Evolutionary conservation across 2,888 invertebrate species (phyloP).

Genomic region (Ophion ellenae): DNA sequence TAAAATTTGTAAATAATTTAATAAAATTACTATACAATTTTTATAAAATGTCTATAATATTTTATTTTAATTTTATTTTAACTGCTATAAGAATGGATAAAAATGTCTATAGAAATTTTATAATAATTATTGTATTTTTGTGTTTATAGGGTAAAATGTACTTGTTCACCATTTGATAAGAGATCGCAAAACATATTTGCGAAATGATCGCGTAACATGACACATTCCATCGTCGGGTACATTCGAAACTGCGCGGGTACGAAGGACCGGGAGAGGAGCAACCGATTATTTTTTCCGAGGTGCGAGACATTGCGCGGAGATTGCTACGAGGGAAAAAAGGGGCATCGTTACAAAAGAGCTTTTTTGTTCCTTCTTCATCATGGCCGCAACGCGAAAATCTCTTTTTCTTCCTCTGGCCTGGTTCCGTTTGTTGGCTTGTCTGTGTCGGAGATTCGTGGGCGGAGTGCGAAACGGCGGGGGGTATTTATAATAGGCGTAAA

Average conservation of each 20-base stretch:
- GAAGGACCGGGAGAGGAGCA: background rate
- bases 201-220: conserved; percentile 1
- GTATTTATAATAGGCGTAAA: conserved; percentile 23
- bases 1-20: no score
- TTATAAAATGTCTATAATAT: no score
- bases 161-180: no score
- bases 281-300: conserved; percentile 34
- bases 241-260: background rate
- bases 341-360: conserved; percentile 30
- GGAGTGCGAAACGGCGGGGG: background rate
- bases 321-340: conserved; percentile 31
- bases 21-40: no score
- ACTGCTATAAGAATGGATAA: no score
- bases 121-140: no score
- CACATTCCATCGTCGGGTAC: background rate
- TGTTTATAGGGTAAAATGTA: no score
- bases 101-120: no score
- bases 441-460: conserved; percentile 12
- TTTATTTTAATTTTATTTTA: no score
- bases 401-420: conserved; percentile 40
- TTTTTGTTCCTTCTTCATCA: conserved; percentile 24
- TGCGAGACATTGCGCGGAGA: background rate
- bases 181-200: no score
- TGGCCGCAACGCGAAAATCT: conserved; percentile 38
- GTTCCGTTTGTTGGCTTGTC: conserved; percentile 38